Base-by-base conservation (phyloP, 2,888 invertebrate species). In the Steinernema carpocapsae region DNA sequence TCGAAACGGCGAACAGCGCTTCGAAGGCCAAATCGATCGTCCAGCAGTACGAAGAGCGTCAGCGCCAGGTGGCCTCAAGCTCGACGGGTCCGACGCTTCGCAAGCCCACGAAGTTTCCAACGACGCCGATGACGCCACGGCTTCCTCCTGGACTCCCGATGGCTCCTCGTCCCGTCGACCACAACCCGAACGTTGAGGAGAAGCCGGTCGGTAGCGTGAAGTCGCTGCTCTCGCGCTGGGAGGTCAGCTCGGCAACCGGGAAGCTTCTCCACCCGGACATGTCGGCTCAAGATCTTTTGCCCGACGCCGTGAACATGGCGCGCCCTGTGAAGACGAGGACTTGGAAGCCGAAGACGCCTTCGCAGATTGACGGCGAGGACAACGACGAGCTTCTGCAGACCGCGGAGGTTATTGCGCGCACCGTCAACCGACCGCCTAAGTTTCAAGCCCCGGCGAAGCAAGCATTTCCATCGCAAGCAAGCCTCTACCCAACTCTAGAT, bases 11-110 rank as follows among this genome's bases (percentile, higher is more conserved):
- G 12, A 10, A 19, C 24, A 7, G 24, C 22, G 22, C 43, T 43
- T 7, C 43, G 26, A 56, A 56, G 56, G 56, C 56, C 6, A 56
- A 56, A 17, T 56, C 56, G 14, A 56, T 56, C 56, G 56, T 26
- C 26, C 24, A 56, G 56, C 56, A 56, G 56, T 56, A 26, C 26
- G 56, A 56, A 24, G 56, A 56, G 17, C 56, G 56, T 56, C 56
- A 56, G 17, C 22, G 26, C 26, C 56, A 56, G 26, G 26, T 19
- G 6, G 6, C 56, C 26, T 6, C 56, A 7, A 26, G 6, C 7
- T 7, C 24, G 6, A 24, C 22, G 3, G 17, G 3, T 56, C 6
- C 56, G 6, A 26, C 22, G 1, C 22, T 26, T 6, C 56, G 56
- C 56, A 56, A 56, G 26, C 56, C 56, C 24, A 56, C 56, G 2